These are phyloP conservation scores for Oasisia sp. DNA, from an alignment of 2,888 invertebrate species.

Conservation along the genomic window DNA sequence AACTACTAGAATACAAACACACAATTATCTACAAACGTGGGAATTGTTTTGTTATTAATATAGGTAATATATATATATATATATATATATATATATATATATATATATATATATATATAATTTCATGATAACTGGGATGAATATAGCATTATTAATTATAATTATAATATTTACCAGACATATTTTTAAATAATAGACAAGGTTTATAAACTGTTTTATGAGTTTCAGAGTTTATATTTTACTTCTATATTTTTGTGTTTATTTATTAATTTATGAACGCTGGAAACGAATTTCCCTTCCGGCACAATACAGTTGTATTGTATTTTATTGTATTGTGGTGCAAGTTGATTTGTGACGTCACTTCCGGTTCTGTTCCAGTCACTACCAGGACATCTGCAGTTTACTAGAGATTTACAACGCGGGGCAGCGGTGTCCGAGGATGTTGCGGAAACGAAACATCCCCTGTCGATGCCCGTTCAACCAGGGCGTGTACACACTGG, in stretches of 20 bases:
- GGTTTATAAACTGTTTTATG: too few species aligned
- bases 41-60: background rate
- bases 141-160: background rate
- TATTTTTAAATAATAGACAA: too few species aligned
- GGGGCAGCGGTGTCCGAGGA: background rate
- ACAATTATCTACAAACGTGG: background rate
- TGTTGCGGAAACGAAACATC: background rate
- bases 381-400: slow-evolving; percentile 13
- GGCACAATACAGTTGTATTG: too few species aligned
- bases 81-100: background rate
- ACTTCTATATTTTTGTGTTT: too few species aligned
- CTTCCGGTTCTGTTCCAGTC: background rate
- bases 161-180: too few species aligned
- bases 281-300: too few species aligned
- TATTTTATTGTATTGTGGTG: background rate
- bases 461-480: background rate
- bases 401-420: background rate
- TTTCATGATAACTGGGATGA: background rate
- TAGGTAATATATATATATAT: background rate
- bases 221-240: too few species aligned
- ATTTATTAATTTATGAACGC: too few species aligned
- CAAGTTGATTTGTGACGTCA: background rate
- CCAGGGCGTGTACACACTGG: background rate
- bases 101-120: background rate
- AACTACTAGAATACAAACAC: too few species aligned